Base-by-base conservation (phyloP, 2,797 vertebrate genomes). In the Tinamus major region DNA sequence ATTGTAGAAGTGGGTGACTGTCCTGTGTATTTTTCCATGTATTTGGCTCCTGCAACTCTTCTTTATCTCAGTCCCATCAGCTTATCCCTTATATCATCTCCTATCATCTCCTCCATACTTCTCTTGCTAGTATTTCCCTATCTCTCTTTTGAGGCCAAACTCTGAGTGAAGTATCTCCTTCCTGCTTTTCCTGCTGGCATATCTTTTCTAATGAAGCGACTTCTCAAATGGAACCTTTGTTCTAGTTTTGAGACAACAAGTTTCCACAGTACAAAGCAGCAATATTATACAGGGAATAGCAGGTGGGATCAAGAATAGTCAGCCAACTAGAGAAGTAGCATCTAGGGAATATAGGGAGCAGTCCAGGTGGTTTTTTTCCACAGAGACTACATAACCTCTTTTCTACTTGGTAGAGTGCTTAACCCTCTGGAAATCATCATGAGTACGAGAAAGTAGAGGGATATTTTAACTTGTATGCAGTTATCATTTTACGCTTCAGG, bases 371-470 rank as follows among this genome's bases (percentile, higher is more conserved):
- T 42, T 71, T 51, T 65, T 63, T 39, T 33, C 64, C 46, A 33
- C 59, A 29, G 33, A 26, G 72, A 27, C 37, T 89, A 24, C 49
- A 23, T 58, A 53, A 5, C 6, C 5, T 51, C 31, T 61, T 35
- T 53, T 86, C 69, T 39, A 19, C 61, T 53, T 72, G 63, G 6
- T 61, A 12, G 62, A 39, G 21, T 37, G 59, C 56, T 93, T 72
- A 63, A 29, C 65, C 75, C 42, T 24, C 71, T 87, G 79, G 29
- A 85, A 91, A 87, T 31, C 53, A 31, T 55, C 29, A 55, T 31
- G 53, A 55, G 29, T 55, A 31, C 9, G 31, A 41, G n/a, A 83
- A 10, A 23, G 6, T 55, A 15, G 41, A 62, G 44, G 77, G 27
- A 27, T 1, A 9, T 42, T 85, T 35, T 42, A 33, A n/a, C 3